Percentiles rank a stretch among this genome's conserved stretches.
phyloP scores from a whole-genome alignment of 2,113 vertebrate species.

The Rallus limicola region DNA sequence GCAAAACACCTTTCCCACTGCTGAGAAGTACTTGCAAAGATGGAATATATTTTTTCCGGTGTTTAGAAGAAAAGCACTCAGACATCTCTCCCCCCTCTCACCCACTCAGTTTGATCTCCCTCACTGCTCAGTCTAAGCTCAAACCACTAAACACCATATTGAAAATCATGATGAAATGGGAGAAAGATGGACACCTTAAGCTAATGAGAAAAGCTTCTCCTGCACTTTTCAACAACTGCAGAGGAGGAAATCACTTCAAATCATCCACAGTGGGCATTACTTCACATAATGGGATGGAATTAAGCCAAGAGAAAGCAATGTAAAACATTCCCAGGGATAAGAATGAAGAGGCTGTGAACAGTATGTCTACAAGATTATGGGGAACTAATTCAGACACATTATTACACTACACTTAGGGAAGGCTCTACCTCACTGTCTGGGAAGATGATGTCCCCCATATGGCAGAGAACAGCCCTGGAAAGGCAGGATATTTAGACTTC shows the following conservation, averaged over 20 bases:
- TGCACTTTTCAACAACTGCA: neutral
- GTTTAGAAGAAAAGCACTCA: neutral
- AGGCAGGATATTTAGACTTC: neutral
- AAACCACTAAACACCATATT: neutral
- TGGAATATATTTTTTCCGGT: neutral
- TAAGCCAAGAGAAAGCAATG: neutral
- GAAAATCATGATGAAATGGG: neutral
- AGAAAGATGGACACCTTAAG: neutral
- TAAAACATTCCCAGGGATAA: neutral
- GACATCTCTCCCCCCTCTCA: neutral
- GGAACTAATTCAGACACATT: neutral
- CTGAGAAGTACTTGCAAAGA: neutral
- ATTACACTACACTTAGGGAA: neutral
- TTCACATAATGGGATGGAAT: neutral
- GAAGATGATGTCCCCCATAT: fast-evolving
- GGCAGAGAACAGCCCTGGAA: neutral
- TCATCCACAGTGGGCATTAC: neutral
- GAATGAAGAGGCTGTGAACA: neutral
- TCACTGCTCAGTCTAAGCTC: neutral
- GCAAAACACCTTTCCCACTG: neutral
- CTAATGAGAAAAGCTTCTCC: neutral
- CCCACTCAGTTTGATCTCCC: neutral
- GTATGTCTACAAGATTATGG: neutral
- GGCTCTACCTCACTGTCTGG: neutral
- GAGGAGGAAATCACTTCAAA: neutral